These are phyloP conservation scores for Apodemus sylvaticus DNA, from an alignment of 2,113 vertebrate genomes.

Conservation along the genomic window DNA sequence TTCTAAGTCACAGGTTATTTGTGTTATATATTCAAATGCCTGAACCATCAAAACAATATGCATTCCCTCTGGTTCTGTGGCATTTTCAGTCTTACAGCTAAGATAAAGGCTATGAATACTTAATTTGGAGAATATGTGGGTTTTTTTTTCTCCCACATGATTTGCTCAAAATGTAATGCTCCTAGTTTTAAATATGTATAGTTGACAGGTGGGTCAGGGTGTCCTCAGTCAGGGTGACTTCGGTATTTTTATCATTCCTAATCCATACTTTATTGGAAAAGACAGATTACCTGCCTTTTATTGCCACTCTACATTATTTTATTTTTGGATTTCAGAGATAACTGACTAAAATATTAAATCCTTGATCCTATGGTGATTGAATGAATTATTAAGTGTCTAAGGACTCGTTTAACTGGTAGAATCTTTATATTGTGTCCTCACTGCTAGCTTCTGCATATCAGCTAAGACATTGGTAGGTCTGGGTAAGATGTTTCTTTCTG, in stretches of 20 bases:
- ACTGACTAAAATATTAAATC: background rate
- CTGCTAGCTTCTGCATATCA: background rate
- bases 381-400: background rate
- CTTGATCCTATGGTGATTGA: background rate
- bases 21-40: background rate
- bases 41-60: background rate
- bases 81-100: background rate
- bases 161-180: background rate
- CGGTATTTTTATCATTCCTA: background rate
- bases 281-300: conserved; percentile 12
- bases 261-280: conserved; percentile 28
- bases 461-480: background rate
- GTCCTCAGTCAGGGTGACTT: conserved; percentile 13
- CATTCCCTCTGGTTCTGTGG: background rate
- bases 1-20: background rate
- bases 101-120: background rate
- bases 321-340: background rate
- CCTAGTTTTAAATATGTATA: conserved; percentile 26
- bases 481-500: too few species aligned
- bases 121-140: background rate
- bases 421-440: background rate
- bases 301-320: conserved; percentile 13
- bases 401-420: background rate
- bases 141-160: background rate
- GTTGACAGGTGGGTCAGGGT: conserved; percentile 7